Conservation (phyloP, 1,140 invertebrate species). For the Trissolcus basalis region DNA sequence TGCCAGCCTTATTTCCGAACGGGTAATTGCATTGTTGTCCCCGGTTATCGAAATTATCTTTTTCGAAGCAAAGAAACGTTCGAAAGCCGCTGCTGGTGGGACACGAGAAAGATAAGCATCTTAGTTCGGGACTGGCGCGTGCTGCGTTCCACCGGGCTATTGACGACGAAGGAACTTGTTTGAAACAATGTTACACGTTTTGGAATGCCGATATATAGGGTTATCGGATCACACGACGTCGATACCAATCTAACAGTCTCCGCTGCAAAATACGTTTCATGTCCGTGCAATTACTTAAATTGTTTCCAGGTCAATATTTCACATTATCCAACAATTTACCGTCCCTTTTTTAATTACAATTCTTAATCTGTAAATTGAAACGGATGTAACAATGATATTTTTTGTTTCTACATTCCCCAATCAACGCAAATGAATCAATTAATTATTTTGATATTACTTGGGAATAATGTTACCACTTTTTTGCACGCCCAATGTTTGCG, state of each 20-base stretch:
- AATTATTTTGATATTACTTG: too few species aligned
- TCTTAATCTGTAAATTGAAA: too few species aligned
- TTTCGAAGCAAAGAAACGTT: conserved; percentile 32
- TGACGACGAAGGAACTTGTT: conserved; percentile 41
- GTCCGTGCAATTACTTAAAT: conserved; percentile 4
- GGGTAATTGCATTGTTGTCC: conserved; percentile 50
- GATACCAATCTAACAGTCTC: conserved; percentile 31
- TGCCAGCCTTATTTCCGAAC: conserved; percentile 23
- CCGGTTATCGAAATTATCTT: conserved; percentile 46
- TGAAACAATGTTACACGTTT: conserved; percentile 55
- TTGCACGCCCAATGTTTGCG: too few species aligned
- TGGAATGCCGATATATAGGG: conserved; percentile 35
- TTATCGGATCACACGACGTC: conserved; percentile 24
- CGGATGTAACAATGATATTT: too few species aligned
- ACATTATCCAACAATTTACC: neutral
- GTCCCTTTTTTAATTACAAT: too few species aligned
- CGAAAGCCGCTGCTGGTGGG: conserved; percentile 38
- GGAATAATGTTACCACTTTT: too few species aligned
- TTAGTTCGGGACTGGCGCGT: conserved; percentile 41
- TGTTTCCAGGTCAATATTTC: neutral
- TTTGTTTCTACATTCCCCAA: too few species aligned
- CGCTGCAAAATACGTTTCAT: neutral
- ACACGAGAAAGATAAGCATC: conserved; percentile 43
- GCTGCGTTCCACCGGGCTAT: conserved; percentile 33
- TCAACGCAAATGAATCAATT: too few species aligned